Evolutionary conservation across 2,113 vertebrate genomes (phyloP).

Genomic region (Turnix velox): DNA sequence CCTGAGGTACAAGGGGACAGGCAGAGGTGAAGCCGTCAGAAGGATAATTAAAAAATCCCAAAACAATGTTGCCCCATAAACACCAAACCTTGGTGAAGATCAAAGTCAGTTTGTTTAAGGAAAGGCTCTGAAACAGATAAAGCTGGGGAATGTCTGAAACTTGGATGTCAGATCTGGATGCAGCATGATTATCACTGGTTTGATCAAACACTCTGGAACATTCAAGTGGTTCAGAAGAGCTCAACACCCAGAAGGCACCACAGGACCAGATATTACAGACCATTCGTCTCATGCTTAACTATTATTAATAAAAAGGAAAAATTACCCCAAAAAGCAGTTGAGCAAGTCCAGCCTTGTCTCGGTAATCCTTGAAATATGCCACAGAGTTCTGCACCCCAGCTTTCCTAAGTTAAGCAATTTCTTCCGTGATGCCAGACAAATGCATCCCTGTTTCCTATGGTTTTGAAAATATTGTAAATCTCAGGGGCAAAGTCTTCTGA

Average conservation of each 20-base stretch:
- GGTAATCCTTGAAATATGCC: neutral
- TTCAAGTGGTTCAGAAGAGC: neutral
- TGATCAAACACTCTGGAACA: neutral
- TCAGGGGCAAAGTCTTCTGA: neutral
- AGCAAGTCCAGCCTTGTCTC: neutral
- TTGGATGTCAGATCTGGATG: neutral
- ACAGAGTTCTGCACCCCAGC: neutral
- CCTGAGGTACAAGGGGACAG: neutral
- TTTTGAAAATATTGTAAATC: neutral
- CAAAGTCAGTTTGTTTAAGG: neutral
- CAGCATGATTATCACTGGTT: neutral
- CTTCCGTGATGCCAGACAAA: neutral
- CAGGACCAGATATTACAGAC: neutral
- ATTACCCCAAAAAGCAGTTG: neutral
- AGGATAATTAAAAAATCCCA: neutral
- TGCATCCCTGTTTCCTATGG: neutral
- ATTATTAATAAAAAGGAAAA: neutral
- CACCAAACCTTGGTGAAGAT: neutral
- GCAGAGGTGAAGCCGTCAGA: neutral
- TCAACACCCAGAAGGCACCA: neutral
- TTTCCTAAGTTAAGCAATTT: neutral
- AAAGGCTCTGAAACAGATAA: neutral
- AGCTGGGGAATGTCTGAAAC: neutral
- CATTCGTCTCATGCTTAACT: neutral
- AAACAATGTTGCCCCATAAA: neutral